Conservation (phyloP, 1,140 invertebrate genomes). For the Homalodisca vitripennis region DNA sequence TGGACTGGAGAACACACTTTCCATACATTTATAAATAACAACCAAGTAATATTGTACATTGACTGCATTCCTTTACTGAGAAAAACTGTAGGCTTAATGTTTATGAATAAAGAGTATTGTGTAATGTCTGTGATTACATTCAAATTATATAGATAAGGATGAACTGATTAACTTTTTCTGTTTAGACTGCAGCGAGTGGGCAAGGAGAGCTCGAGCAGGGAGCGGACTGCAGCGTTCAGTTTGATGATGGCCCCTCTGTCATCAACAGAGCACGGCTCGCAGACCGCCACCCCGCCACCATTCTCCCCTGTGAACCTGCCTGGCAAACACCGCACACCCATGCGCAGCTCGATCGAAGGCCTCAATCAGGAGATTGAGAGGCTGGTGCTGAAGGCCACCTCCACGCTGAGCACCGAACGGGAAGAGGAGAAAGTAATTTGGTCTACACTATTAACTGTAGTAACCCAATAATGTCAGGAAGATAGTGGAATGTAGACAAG, state of each 20-base stretch:
- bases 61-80: too few relatives aligned
- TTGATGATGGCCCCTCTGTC: slow-evolving; percentile 47
- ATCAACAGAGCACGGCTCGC: slow-evolving; percentile 49
- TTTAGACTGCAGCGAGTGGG: slow-evolving; percentile 52
- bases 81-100: too few relatives aligned
- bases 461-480: too few relatives aligned
- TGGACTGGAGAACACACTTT: too few relatives aligned
- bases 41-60: too few relatives aligned
- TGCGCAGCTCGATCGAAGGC: slow-evolving; percentile 80
- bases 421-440: slow-evolving; percentile 41
- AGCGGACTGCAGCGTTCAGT: slow-evolving; percentile 52
- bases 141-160: too few relatives aligned
- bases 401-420: slow-evolving; percentile 34
- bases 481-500: too few relatives aligned
- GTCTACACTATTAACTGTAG: neutral
- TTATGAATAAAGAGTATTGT: too few relatives aligned
- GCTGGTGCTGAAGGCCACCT: slow-evolving; percentile 57
- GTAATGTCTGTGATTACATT: too few relatives aligned
- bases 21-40: too few relatives aligned
- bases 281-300: slow-evolving; percentile 51
- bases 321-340: slow-evolving; percentile 56
- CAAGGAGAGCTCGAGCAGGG: slow-evolving; percentile 53
- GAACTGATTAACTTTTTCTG: too few relatives aligned
- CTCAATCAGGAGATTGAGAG: slow-evolving; percentile 82
- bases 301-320: slow-evolving; percentile 54